Base-by-base conservation (phyloP, 2,797 vertebrate species). In the Takifugu rubripes region DNA sequence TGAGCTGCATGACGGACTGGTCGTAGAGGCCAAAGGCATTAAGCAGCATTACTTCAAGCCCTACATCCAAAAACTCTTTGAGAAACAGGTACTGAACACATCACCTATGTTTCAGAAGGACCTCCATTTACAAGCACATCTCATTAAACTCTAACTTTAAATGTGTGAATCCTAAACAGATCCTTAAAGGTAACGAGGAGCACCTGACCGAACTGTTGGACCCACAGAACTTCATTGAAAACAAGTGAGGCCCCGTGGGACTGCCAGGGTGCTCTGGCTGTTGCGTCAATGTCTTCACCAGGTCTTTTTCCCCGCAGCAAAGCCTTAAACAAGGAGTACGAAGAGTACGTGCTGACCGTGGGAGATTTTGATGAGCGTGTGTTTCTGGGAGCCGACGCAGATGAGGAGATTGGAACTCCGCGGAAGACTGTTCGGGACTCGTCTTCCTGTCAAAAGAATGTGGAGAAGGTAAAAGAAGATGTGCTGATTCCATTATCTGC, bases 351-450 rank as follows among this genome's bases (percentile, higher is more conserved):
- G 66, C 76, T 99, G 81, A 98, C 96, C 0, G 92, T 94, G 70
- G 97, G 97, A 27, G 97, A 99, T 69, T 99, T 99, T n/a, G 97
- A 99, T 1, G 97, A 99, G 81, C 90, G 96, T 2, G 92, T 99
- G 66, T 99, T 99, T 89, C 87, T 99, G 53, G 97, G 92, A 56
- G 94, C 93, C 8, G 96, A 97, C 49, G 96, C 97, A 0, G 95
- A 98, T 27, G 96, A 98, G 67, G 96, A 99, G 81, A 98, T 98
- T 3, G 97, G 96, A 55, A 98, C 94, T 0, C 96, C 95, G 6
- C 92, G 82, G 47, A 98, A 97, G 63, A 74, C 87, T 5, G 26
- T 87, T 25, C 59, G 78, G 7, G 94, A 93, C 0, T 26, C 87
- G 0, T 68, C 86, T 0, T 52, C 77, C 6, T 89, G 86, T 10